Evolutionary conservation across 2,888 invertebrate species (phyloP), one percentile per base, ranked within the genome.

Genomic region (Epistrophe eligans): DNA sequence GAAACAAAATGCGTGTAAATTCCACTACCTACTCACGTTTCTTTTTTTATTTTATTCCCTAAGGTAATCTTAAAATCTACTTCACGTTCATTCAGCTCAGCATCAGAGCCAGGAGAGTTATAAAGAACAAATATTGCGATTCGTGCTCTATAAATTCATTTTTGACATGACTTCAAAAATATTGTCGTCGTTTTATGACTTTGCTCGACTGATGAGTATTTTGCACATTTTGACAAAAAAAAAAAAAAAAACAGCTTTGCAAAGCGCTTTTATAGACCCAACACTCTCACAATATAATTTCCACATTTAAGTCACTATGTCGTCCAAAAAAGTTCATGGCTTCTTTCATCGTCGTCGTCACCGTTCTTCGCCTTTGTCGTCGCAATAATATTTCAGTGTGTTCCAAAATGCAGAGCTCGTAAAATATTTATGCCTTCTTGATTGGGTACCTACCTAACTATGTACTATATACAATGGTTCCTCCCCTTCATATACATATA

Each of bases 391-490:
- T 40, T 55, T 40, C 52, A 28, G 66, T 50, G 19, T 52, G 55
- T 55, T 70, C 52, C 70, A 40, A 70, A 70, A 70, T 70, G 55
- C 28, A 76, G 40, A 71, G 45, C 74, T 84, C 76, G 76, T 84
- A 80, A 84, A 79, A 80, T 66, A 84, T 84, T 79, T 79, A 84
- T 58, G 66, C 66, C 84, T 19, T 45, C 71, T 66, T 76, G 71
- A 76, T 79, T 73, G 83, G 60, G n/a, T 55, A 74, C 4, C 24
- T 24, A 24, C 4, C 13, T 13, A 40, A 1, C 24, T 40, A 40
- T n/a, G n/a, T n/a, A n/a, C n/a, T n/a, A n/a, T n/a, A n/a, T n/a
- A n/a, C n/a, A n/a, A n/a, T n/a, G n/a, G n/a, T n/a, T n/a, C 40
- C 40, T 40, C 4, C 24, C 1, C 3, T 24, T 24, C 24, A n/a